Base-by-base conservation (phyloP, 1,140 invertebrate genomes). In the Eufriesea mexicana region DNA sequence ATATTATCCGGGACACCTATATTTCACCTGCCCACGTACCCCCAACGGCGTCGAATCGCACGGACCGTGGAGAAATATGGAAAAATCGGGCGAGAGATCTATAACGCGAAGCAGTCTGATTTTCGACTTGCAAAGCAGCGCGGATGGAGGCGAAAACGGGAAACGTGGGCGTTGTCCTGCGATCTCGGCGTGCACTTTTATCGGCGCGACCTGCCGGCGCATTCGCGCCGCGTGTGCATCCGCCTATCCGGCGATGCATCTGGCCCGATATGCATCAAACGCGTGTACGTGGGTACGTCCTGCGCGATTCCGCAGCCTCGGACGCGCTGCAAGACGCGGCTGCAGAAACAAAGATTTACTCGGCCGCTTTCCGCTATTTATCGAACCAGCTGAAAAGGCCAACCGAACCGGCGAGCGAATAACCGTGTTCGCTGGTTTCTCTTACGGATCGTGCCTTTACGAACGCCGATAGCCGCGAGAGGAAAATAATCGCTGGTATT, bases 231-330 rank as follows among this genome's bases (percentile, higher is more conserved):
- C 42, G 49, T 45, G 61, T 64, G n/a, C 68, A 54, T 54, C 80
- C 42, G 28, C 5, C 62, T 68, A 68, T 68, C 80, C 25, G 25
- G 20, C 51, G 72, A 5, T 51, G 74, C 55, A 61, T 83, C 51
- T 78, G 20, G 6, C 62, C 12, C 64, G 73, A 83, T 78, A 83
- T 77, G 80, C 80, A 70, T 76, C 74, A 68, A 70, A 78, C 55
- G 61, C 74, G 51, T 64, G 49, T 47, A 59, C 49, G 61, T 45
- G 49, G 28, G 16, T 20, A 62, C 62, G 71, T 78, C 55, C 51
- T 55, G 8, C 23, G 55, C 23, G 25, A 71, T 51, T 35, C 18
- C 14, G 45, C 35, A 5, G 9, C 6, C 2, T 47, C 18, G 23
- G 59, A 42, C 42, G 25, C 9, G 28, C n/a, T 5, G 18, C 42